Percentiles rank a stretch among this genome's conserved stretches.
phyloP scores from a whole-genome alignment of 2,113 vertebrate species.

The Stomatorhinus ivindoensis region DNA sequence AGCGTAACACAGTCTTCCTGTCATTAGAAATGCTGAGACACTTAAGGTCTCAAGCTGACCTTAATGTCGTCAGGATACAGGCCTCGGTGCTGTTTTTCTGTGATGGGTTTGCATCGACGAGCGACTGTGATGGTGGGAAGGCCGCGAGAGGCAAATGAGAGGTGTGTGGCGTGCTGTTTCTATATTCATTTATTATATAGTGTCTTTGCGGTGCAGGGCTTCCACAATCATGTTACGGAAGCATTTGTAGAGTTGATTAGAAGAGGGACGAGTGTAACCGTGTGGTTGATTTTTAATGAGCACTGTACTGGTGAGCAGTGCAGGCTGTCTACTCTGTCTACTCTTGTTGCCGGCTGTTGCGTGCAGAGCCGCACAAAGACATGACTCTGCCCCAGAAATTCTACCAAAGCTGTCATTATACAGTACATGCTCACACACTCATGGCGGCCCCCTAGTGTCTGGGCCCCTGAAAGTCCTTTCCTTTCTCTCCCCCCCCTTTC shows the following conservation, averaged over 20 bases:
- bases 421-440: neutral
- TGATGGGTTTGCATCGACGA: neutral
- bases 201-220: neutral
- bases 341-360: neutral
- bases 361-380: neutral
- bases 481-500: neutral
- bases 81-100: neutral
- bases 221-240: neutral
- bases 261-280: neutral
- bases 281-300: neutral
- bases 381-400: neutral
- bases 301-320: neutral
- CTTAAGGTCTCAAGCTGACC: neutral
- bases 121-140: neutral
- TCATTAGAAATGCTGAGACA: neutral
- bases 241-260: neutral
- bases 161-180: neutral
- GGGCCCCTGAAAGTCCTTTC: neutral
- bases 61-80: neutral
- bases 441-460: neutral
- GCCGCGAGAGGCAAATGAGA: neutral
- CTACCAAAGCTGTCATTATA: neutral
- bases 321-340: neutral
- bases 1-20: neutral
- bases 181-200: neutral